These are phyloP conservation scores for Leptobrachium leishanense DNA, from an alignment of 2,113 vertebrate genomes.

Conservation along the genomic window DNA sequence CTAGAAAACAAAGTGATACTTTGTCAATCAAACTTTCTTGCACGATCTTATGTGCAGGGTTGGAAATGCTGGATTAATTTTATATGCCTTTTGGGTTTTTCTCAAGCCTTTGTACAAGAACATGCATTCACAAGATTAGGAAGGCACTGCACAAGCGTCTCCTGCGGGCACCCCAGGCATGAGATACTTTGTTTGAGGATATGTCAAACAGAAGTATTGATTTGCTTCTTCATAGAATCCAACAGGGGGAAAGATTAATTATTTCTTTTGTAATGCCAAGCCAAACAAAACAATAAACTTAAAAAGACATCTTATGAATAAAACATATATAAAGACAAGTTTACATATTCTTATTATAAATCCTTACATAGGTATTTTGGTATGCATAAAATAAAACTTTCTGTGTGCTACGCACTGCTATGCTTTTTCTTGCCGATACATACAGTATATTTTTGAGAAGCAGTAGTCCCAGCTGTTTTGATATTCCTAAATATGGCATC, in stretches of 20 bases:
- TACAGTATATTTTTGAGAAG: not conserved
- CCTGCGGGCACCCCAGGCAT: slow-evolving; percentile 46
- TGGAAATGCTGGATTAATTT: slow-evolving; percentile 37
- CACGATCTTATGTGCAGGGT: not conserved
- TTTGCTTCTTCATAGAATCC: slow-evolving; percentile 44
- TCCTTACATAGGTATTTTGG: slow-evolving; percentile 20
- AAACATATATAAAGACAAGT: slow-evolving; percentile 16
- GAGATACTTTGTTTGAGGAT: slow-evolving; percentile 47
- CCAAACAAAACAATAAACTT: slow-evolving; percentile 39
- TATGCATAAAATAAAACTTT: slow-evolving; percentile 15
- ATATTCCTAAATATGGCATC: too few relatives aligned
- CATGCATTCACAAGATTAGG: slow-evolving; percentile 45
- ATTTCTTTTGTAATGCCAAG: slow-evolving; percentile 45
- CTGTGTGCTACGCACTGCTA: slow-evolving; percentile 10
- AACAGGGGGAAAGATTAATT: slow-evolving; percentile 44
- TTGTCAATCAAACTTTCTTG: slow-evolving; percentile 39
- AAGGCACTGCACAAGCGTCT: slow-evolving; percentile 25
- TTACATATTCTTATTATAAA: slow-evolving; percentile 39
- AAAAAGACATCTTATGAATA: slow-evolving; percentile 35
- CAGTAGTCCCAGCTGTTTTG: slow-evolving; percentile 7
- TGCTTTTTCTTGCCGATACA: not conserved
- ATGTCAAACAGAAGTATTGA: slow-evolving; percentile 48
- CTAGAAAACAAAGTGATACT: slow-evolving; percentile 14
- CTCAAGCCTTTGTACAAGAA: slow-evolving; percentile 42
- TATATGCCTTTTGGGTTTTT: slow-evolving; percentile 38